Evolutionary conservation across 2,888 invertebrate genomes (phyloP), one percentile per base, ranked within the genome.

Genomic region (Troides helena): DNA sequence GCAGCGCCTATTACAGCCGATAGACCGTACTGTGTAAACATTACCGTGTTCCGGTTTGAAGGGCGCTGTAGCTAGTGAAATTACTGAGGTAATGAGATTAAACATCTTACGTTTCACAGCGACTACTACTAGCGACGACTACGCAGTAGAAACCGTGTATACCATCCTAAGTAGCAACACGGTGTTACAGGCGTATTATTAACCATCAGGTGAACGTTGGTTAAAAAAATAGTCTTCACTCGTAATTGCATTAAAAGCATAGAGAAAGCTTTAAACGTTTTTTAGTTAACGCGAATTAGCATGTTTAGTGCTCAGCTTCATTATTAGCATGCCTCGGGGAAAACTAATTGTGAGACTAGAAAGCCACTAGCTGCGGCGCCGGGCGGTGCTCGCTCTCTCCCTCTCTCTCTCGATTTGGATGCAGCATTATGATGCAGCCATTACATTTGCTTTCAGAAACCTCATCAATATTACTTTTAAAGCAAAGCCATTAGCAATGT

Each of bases 341-440:
- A 68, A 63, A 64, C 56, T 53, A 57, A 65, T 57, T 12, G 39
- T 12, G 58, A 23, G 23, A 1, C 60, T 58, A 65, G 69, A 69
- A 69, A 65, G 65, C 58, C 58, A 65, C 62, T 50, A 21, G 50
- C 5, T 18, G n/a, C n/a, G 17, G 25, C 23, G 50, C 59, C 58
- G 36, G 18, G 8, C 30, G 61, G 25, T 17, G 17, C 25, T 18
- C 25, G 39, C 69, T 69, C 39, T 39, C 39, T 39, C 39, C 1
- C 39, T 39, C 30, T 25, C 25, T 69, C 69, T 57, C 65, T 69
- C 21, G 57, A 61, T 69, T 69, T 14, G 46, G 65, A 69, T 69
- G 65, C 69, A 61, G 10, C 56, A 30, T 64, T 53, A 39, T 50
- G 53, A 68, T 68, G 64, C 56, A 65, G 61, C 59, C 36, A 36